Evolutionary conservation across 2,888 invertebrate genomes (phyloP), one percentile per base, ranked within the genome.

Genomic region (Adelognathus sp.): DNA sequence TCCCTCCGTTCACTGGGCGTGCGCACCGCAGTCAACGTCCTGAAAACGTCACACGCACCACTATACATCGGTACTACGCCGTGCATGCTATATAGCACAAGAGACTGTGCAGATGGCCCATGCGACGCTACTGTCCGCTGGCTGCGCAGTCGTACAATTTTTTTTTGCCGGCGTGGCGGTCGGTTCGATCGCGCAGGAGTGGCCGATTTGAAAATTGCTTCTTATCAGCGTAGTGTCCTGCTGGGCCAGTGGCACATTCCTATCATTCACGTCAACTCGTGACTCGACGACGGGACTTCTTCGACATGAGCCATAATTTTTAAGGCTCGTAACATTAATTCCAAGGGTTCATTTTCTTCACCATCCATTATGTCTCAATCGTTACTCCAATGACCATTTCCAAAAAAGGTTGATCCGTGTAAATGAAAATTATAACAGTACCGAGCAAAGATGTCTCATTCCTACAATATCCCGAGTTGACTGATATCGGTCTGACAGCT

Each of bases 1-100:
- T 85, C 86, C 81, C 85, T 86, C 85, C 81, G 79, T 69, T 73
- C 73, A 21, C 41, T 80, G 79, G 83, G 83, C 88, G 86, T 86
- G 88, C 87, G 87, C 87, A 81, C 74, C 76, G 79, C 77, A 81
- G 76, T 79, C 84, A 66, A 83, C 75, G 83, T 81, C 71, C 63
- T 56, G 63, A 73, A 74, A 69, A 71, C 64, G 58, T 29, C 29
- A 27, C 71, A 58, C 69, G 56, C 63, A 41, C 39, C 64, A n/a
- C 9, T 18, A 39, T 60, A 39, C 2, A 18, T 11, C n/a, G 3
- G 44, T 14, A n/a, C 44, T 33, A 64, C 50, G 21, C 64, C 1
- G 21, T 11, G 24, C 46, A 3, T 0, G 46, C n/a, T 50, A 21
- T 24, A 50, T 33, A 29, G 31, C 9, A 58, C 1, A 5, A 41